Evolutionary conservation across 2,797 vertebrate genomes (phyloP).

Genomic region (Urosaurus nigricauda): DNA sequence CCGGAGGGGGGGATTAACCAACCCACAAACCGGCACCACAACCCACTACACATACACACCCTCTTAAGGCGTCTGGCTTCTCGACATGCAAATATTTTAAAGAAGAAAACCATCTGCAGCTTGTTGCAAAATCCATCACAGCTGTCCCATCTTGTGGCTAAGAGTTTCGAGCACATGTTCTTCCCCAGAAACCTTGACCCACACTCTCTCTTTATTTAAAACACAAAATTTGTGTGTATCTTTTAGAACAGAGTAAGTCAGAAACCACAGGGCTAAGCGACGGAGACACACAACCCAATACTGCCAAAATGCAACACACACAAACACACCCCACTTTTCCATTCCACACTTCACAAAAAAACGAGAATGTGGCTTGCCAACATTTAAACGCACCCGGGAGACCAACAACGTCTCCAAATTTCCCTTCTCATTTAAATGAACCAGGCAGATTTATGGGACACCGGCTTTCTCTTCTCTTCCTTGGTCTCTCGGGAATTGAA

Average conservation of each 20-base stretch:
- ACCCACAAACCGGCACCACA: neutral
- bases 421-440: conserved; percentile 48
- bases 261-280: conserved; percentile 70
- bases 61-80: neutral
- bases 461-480: neutral
- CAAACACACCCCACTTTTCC: neutral
- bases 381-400: neutral
- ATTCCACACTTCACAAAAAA: neutral
- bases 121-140: conserved; percentile 54
- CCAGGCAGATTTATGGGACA: conserved; percentile 9
- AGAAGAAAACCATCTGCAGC: conserved; percentile 50
- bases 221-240: no score
- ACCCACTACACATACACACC: neutral
- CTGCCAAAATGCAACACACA: neutral
- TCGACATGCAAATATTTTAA: conserved; percentile 14
- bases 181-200: conserved; percentile 52
- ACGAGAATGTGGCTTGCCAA: neutral
- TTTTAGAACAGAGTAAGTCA: conserved; percentile 62
- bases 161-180: conserved; percentile 48
- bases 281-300: conserved; percentile 49
- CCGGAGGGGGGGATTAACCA: neutral
- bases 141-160: conserved; percentile 50
- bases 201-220: neutral
- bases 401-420: neutral
- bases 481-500: conserved; percentile 1